These are phyloP conservation scores for Eubasilissa regina DNA, from an alignment of 1,140 invertebrate species.

Conservation along the genomic window DNA sequence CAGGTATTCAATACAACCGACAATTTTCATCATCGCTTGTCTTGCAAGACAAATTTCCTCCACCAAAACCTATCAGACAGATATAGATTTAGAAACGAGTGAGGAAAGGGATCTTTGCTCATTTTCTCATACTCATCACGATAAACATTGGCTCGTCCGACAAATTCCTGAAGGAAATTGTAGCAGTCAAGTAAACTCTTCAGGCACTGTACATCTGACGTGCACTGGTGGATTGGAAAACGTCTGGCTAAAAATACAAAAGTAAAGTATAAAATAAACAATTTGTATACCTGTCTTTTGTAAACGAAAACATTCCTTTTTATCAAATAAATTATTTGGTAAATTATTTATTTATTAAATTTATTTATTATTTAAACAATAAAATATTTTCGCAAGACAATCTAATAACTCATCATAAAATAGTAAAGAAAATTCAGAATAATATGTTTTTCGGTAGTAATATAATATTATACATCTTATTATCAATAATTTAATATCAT, in stretches of 20 bases:
- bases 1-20: neutral
- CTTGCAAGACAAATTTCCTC: neutral
- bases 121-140: neutral
- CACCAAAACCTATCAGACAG: neutral
- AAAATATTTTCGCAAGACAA: too few species aligned
- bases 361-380: too few species aligned
- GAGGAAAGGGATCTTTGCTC: neutral
- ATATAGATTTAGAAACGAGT: neutral
- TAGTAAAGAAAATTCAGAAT: too few species aligned
- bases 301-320: neutral
- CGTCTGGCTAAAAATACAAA: neutral
- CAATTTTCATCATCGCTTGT: neutral
- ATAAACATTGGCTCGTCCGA: neutral
- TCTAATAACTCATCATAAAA: too few species aligned
- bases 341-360: too few species aligned
- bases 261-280: neutral
- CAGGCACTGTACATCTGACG: neutral
- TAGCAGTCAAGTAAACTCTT: neutral
- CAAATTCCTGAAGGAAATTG: constrained; percentile 26
- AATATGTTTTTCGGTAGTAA: too few species aligned
- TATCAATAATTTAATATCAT: too few species aligned
- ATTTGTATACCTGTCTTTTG: neutral
- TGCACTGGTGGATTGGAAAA: neutral
- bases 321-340: neutral
- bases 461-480: too few species aligned